Base-by-base conservation (phyloP, 1,140 invertebrate species). In the Heliothis subflexa region DNA sequence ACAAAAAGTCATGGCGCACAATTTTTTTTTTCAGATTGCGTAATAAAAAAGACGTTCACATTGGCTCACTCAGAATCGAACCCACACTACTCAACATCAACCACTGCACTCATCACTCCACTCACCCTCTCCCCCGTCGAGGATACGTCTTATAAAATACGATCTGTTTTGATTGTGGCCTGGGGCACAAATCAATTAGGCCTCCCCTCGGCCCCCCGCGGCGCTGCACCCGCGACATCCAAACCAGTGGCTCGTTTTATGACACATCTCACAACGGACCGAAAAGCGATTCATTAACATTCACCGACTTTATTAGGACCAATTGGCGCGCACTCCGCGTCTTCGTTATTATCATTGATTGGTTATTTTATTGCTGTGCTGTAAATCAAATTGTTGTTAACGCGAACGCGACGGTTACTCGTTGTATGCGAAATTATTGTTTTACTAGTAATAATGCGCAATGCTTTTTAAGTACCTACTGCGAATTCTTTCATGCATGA, bases 131-230 rank as follows among this genome's bases (percentile, higher is more conserved):
- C 92, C 90, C 92, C 86, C 80, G 61, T 64, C 68, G 47, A 83
- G 82, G 88, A 92, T 91, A 89, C 90, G 86, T 93, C 92, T 93
- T 94, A 93, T 94, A 94, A 94, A 93, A 93, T 94, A 94, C 93
- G 93, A 94, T 93, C 93, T 94, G 93, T 94, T 94, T 94, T 94
- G 93, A 94, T 94, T 94, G 93, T 93, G 93, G 93, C 93, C 93
- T 89, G 88, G 91, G 93, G 93, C 93, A 91, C 92, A 93, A 94
- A 94, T 93, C 93, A 94, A 94, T 94, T 94, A 94, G 93, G 89
- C 81, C 85, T 83, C 85, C 87, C 89, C 85, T 78, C 79, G 87
- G 83, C 86, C 91, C 86, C 90, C 92, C 86, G 90, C 79, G 80
- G 88, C 85, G 89, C 61, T 59, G 71, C 85, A 82, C 84, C 88